Evolutionary conservation across 2,888 invertebrate genomes (phyloP), one percentile per base, ranked within the genome.

Genomic region (Mimumesa dahlbomi): DNA sequence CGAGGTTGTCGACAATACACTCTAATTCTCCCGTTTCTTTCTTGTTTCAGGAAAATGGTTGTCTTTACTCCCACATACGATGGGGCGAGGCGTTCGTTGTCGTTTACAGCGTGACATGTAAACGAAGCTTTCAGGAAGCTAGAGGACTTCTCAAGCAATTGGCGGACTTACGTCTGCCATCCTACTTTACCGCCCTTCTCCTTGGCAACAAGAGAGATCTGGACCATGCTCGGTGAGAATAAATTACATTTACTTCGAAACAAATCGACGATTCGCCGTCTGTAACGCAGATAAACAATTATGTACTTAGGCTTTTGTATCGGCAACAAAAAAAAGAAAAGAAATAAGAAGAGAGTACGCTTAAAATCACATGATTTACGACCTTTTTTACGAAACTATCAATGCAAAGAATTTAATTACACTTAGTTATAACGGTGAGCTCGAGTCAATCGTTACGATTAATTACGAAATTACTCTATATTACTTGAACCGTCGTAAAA

Each of bases 71-170:
- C 83, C 95, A 95, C 88, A 91, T 95, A 71, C 91, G 95, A 82
- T 95, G 95, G 95, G 95, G 95, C 22, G 95, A 95, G 84, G 95
- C 95, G 0, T 95, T 95, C 87, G 94, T 95, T 25, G 92, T 95
- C 74, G 95, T 96, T 49, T 95, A 95, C 90, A 95, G 95, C 43
- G 94, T 96, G 43, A 94, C 94, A 85, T 94, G 94, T 85, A 92
- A 93, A 73, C 92, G 93, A 58, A 95, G 95, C 79, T 96, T 95
- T 89, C 90, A 93, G 81, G 94, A 94, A 79, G 95, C 95, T 0
- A 92, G 93, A 38, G 94, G 94, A 80, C 91, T 94, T 19, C 89
- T 95, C 76, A 94, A 94, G 56, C 92, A 94, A 75, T 90, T 95
- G 79, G 93, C 94, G 72, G 92, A 94, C 84, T 92, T 94, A 45